phyloP scores from a whole-genome alignment of 2,113 vertebrate genomes.

The Pomatostomus ruficeps region DNA sequence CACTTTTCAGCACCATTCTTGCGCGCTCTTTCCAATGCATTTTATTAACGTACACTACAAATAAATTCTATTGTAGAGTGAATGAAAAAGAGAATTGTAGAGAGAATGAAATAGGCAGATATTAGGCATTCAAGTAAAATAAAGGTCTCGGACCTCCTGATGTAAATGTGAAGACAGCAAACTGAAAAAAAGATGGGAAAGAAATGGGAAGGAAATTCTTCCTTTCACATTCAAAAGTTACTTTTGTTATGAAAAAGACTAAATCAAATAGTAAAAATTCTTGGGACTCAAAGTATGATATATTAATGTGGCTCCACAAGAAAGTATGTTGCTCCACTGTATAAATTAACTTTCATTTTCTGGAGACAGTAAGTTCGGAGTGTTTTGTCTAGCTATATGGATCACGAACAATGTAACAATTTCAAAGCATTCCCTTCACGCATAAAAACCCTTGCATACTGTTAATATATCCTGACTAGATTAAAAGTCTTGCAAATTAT shows the following conservation, averaged over 20 bases:
- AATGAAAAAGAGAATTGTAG: not conserved
- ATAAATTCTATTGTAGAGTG: not conserved
- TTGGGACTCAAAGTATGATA: not conserved
- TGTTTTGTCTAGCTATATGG: constrained; percentile 56
- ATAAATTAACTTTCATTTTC: constrained; percentile 62
- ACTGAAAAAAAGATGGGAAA: not conserved
- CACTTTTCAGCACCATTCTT: not conserved
- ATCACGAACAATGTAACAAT: constrained; percentile 44
- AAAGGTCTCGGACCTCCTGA: not conserved
- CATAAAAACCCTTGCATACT: constrained; percentile 35
- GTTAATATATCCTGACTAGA: constrained; percentile 70
- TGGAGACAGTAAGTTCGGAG: constrained; percentile 28
- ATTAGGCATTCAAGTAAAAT: not conserved
- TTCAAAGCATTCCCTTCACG: constrained; percentile 36
- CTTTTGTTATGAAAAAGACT: not conserved
- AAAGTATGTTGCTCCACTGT: not conserved
- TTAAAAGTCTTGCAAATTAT: constrained; percentile 69
- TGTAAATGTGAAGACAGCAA: not conserved
- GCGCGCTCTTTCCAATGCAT: not conserved
- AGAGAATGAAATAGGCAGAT: not conserved
- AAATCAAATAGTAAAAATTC: constrained; percentile 24
- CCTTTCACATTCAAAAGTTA: not conserved
- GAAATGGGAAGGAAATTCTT: not conserved
- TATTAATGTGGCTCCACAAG: not conserved
- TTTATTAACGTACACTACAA: not conserved